These are phyloP conservation scores for Chaetorhynchus papuensis DNA, from an alignment of 2,113 vertebrate genomes.

Conservation along the genomic window DNA sequence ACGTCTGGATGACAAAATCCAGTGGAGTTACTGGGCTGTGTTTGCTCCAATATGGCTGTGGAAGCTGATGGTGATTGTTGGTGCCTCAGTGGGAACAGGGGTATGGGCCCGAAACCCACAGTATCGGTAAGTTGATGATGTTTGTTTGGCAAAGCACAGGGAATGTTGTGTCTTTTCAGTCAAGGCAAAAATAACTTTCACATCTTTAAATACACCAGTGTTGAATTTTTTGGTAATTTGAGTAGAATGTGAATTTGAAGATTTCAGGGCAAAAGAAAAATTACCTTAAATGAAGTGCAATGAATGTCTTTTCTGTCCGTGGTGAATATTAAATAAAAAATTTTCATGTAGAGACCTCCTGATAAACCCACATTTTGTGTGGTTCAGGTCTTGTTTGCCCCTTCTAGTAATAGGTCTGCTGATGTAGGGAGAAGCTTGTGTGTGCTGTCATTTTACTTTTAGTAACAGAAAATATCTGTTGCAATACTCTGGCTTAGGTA, in stretches of 20 bases:
- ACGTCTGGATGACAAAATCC: conserved; percentile 91
- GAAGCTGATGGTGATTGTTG: conserved; percentile 96
- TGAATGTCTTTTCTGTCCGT: neutral
- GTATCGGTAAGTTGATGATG: conserved; percentile 81
- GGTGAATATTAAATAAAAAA: neutral
- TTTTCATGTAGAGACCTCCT: neutral
- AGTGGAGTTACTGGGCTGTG: conserved; percentile 98
- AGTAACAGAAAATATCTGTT: neutral
- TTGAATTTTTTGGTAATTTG: neutral
- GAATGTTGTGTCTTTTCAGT: neutral
- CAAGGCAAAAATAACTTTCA: neutral
- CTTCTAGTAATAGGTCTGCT: neutral
- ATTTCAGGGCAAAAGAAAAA: neutral
- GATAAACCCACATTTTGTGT: neutral
- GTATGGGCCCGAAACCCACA: conserved; percentile 98
- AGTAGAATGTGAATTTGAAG: neutral
- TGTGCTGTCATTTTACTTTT: neutral
- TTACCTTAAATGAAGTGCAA: neutral
- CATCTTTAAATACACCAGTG: neutral
- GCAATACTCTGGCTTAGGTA: neutral
- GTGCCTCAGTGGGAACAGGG: conserved; percentile 91
- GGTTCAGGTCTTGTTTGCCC: neutral
- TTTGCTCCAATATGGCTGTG: conserved; percentile 98
- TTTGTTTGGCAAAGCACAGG: neutral
- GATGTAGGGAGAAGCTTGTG: neutral